Percentiles rank a stretch among this genome's conserved stretches.
Conservation (phyloP, 2,113 vertebrate genomes). For the Phrynocephalus versicolor region DNA sequence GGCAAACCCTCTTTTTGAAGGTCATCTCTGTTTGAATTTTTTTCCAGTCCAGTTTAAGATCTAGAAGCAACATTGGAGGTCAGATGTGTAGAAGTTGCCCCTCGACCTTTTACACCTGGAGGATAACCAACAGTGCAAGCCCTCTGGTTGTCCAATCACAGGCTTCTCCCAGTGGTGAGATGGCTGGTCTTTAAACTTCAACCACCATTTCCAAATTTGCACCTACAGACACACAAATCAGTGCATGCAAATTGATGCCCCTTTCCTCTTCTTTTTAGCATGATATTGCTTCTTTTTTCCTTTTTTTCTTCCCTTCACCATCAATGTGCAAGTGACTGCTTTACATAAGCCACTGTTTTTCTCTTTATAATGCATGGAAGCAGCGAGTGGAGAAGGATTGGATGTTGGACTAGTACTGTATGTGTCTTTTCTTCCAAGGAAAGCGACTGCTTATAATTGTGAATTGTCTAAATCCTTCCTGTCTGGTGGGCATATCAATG, state of each 20-base stretch:
- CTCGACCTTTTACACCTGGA: background rate
- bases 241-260: background rate
- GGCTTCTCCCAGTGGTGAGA: background rate
- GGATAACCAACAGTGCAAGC: background rate
- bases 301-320: background rate
- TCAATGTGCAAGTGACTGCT: background rate
- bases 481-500: background rate
- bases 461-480: background rate
- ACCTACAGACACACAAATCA: background rate
- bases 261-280: background rate
- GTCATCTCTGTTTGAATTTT: background rate
- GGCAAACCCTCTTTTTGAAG: background rate
- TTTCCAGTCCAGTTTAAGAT: background rate
- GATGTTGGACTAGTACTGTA: background rate
- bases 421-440: too few species aligned
- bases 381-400: too few species aligned
- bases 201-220: background rate
- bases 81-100: background rate
- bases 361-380: background rate
- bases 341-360: background rate
- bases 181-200: background rate
- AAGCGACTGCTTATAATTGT: background rate
- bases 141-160: background rate
- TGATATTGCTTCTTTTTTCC: too few species aligned
- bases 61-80: background rate